Conservation (phyloP, 2,113 vertebrate genomes). For the Archilochus colubris region DNA sequence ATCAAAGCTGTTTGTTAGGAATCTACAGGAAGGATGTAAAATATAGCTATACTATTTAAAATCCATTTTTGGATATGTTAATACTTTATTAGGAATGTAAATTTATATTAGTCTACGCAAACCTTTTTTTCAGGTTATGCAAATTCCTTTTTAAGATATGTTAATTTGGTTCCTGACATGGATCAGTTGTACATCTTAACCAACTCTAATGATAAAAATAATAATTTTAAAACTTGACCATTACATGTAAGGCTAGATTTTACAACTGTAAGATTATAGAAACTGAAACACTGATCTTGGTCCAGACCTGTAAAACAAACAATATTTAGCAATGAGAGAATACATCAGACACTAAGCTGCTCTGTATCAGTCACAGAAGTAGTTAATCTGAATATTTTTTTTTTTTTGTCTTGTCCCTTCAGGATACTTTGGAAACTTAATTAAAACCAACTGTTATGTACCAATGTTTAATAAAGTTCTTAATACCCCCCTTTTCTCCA, state of each 20-base stretch:
- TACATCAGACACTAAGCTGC: background rate
- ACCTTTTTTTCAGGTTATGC: conserved; percentile 21
- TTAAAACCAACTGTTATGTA: background rate
- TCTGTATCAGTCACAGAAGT: background rate
- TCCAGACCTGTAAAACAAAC: background rate
- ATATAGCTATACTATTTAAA: conserved; percentile 7
- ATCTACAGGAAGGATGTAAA: conserved; percentile 36
- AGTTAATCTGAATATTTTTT: background rate
- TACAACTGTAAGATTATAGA: background rate
- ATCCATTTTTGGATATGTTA: conserved; percentile 59
- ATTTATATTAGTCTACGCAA: conserved; percentile 37
- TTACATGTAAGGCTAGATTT: background rate
- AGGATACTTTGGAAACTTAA: background rate
- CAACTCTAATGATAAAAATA: background rate
- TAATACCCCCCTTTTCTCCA: background rate
- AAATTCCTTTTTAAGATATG: conserved; percentile 49
- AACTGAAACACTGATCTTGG: background rate
- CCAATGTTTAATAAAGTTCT: background rate
- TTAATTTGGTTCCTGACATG: conserved; percentile 19
- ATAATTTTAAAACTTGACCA: background rate
- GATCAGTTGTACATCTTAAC: background rate
- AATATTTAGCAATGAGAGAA: background rate
- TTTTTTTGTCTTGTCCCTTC: background rate
- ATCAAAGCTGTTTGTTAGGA: conserved; percentile 53
- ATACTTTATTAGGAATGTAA: conserved; percentile 57